Evolutionary conservation across 2,797 vertebrate genomes (phyloP), one percentile per base, ranked within the genome.

Genomic region (Urosaurus nigricauda): DNA sequence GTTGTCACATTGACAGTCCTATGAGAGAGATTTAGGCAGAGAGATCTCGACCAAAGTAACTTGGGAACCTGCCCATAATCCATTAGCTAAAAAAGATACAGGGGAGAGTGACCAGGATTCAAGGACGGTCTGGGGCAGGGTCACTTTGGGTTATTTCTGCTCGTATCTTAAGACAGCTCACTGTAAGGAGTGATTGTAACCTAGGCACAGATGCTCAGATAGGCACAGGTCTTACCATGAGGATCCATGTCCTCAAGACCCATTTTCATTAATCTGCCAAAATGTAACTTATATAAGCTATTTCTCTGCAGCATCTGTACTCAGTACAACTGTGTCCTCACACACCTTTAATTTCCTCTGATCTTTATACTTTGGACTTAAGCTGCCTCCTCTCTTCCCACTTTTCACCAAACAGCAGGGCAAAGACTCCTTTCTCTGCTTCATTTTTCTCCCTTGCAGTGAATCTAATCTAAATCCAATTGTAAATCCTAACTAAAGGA

Each of bases 41-140:
- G 56, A 60, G 74, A 16, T 78, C 60, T 85, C 26, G 47, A 63
- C 43, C 35, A 53, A 24, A 77, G 17, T 43, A 77, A 43, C 40
- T 85, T 85, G 35, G 71, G 16, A 60, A 58, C 26, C 37, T 43
- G 56, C 51, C 71, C 37, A 35, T 63, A 56, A 77, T 60, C 53
- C 84, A 85, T 85, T 85, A 60, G 71, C 81, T 47, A 47, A 75
- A 56, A n/a, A 74, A 53, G 58, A 43, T 32, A 9, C 17, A 35
- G 11, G 32, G 5, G 14, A 35, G 17, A 43, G 17, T 24, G 82
- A 53, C 82, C 19, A 35, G 29, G 65, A 5, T 70, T 70, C 63
- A 83, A 13, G 2, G 29, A 63, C 14, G 37, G n/a, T 21, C 68
- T 84, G 51, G 5, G 83, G 71, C 35, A 47, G 58, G 16, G 32